Percentiles rank a stretch among this genome's conserved stretches.
phyloP scores from a whole-genome alignment of 2,888 invertebrate species.

The Azorinus chamasolen region DNA sequence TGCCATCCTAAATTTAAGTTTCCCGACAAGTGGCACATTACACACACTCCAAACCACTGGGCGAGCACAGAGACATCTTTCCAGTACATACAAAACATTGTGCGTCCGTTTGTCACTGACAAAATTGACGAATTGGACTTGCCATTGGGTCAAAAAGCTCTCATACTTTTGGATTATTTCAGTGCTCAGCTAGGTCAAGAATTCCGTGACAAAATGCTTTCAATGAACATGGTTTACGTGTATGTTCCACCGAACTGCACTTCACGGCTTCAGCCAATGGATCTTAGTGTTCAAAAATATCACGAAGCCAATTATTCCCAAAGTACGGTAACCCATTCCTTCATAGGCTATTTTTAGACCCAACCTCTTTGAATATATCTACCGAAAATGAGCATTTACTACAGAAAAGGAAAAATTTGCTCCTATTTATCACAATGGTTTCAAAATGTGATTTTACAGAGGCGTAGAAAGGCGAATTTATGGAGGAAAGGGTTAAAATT shows the following conservation, averaged over 20 bases:
- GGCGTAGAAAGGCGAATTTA: too few relatives aligned
- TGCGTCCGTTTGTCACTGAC: constrained; percentile 5
- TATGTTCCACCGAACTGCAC: constrained; percentile 23
- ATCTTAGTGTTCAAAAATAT: constrained; percentile 32
- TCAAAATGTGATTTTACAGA: too few relatives aligned
- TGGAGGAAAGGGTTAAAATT: too few relatives aligned
- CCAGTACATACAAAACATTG: constrained; percentile 7
- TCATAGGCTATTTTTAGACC: too few relatives aligned
- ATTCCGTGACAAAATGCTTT: not conserved
- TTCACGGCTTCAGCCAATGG: constrained; percentile 23
- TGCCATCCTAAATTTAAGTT: constrained; percentile 10
- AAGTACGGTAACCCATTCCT: too few relatives aligned
- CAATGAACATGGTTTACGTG: constrained; percentile 17
- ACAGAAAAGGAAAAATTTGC: too few relatives aligned
- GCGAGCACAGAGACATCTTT: constrained; percentile 10
- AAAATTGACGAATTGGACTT: constrained; percentile 2
- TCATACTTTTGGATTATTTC: not conserved
- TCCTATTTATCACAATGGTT: too few relatives aligned
- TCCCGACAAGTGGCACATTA: constrained; percentile 28
- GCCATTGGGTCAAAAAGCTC: not conserved
- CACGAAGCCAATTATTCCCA: too few relatives aligned
- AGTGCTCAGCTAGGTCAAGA: not conserved
- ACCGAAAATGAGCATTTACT: too few relatives aligned
- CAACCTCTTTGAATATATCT: too few relatives aligned
- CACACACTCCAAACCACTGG: constrained; percentile 18